phyloP scores from a whole-genome alignment of 2,113 vertebrate genomes.

The Peromyscus leucopus region DNA sequence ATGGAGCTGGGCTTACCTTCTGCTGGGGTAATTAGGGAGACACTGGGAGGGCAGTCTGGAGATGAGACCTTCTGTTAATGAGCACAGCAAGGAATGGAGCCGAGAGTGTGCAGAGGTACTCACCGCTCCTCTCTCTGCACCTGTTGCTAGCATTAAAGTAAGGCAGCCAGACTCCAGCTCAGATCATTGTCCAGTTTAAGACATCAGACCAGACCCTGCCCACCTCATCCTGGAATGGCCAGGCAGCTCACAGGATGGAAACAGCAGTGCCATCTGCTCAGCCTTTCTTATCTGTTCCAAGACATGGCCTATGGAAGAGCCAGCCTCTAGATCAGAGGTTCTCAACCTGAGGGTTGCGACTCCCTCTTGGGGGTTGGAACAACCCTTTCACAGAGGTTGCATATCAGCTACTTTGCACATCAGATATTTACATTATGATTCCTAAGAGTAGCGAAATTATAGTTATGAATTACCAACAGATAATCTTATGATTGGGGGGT shows the following conservation, averaged over 20 bases:
- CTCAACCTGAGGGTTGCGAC: not conserved
- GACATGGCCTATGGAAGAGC: not conserved
- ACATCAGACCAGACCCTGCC: not conserved
- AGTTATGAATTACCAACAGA: not conserved
- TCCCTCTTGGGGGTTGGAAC: not conserved
- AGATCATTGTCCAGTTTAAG: not conserved
- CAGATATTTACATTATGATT: not conserved
- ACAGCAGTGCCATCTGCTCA: accelerated
- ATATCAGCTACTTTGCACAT: not conserved
- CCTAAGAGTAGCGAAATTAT: not conserved
- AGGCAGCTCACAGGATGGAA: not conserved
- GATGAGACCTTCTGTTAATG: not conserved
- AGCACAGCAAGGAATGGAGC: accelerated
- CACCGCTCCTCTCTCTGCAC: not conserved
- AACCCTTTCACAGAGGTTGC: not conserved
- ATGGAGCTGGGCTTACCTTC: not conserved
- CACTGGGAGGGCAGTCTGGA: not conserved
- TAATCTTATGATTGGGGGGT: not conserved
- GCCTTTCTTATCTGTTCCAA: not conserved
- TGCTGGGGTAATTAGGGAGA: not conserved
- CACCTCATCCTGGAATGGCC: accelerated
- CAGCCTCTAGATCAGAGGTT: not conserved
- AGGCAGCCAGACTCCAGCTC: not conserved
- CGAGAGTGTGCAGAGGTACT: not conserved
- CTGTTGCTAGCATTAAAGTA: not conserved